Evolutionary conservation across 2,797 vertebrate species (phyloP), one percentile per base, ranked within the genome.

Genomic region (Aldrovandia affinis): DNA sequence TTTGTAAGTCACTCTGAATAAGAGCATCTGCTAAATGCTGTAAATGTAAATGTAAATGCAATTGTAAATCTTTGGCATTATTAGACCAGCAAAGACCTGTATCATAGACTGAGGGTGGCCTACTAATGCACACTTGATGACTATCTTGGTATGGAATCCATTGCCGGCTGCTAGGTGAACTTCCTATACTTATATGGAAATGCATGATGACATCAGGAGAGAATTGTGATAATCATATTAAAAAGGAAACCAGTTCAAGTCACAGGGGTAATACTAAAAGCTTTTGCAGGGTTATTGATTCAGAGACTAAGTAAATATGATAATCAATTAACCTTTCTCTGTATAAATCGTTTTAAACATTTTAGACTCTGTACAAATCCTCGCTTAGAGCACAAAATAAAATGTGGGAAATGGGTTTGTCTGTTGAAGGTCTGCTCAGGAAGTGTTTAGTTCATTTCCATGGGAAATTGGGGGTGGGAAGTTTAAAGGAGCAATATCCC

Each of bases 361-460:
- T 9, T 30, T 12, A 65, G 63, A 30, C 63, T 30, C 3, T 65
- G n/a, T 33, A 33, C 63, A 65, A 65, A 65, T 28, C 68, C 68
- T 73, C 18, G 20, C 68, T 33, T 15, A 39, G 3, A 39, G 33
- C 68, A 73, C 68, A 73, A 22, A 73, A 42, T 73, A 39, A 73
- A 42, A 73, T 20, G 18, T 42, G 68, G 68, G 22, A 42, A 73
- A 20, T 73, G 36, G 18, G 18, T 42, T 42, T 73, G 36, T 33
- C 36, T 42, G 33, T 39, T 20, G 33, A 33, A 2, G 63, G 30
- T 42, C 36, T 73, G 68, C 20, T 73, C 14, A 65, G 63, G 63
- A 65, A 65, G 33, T 39, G 39, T 73, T 73, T 73, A 39, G 68
- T 22, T 73, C 18, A 73, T 73, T 73, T 73, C 39, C 73, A 9